Evolutionary conservation across 2,888 invertebrate species (phyloP).

Genomic region (Eupithecia subfuscata): DNA sequence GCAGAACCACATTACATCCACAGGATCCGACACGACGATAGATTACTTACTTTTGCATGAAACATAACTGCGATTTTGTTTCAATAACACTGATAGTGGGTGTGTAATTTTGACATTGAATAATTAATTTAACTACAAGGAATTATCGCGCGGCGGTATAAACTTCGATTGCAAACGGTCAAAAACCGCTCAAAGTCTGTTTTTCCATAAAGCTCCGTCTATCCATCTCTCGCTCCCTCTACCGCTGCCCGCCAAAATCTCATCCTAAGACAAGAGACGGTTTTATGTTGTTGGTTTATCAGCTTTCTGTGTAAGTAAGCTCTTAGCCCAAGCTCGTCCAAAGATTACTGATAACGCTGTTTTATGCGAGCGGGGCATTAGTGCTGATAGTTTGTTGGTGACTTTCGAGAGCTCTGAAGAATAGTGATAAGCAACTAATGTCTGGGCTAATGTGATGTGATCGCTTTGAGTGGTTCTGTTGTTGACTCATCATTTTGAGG

Average conservation of each 20-base stretch:
- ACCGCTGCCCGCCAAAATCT: not conserved
- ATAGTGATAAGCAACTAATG: slow-evolving; percentile 15
- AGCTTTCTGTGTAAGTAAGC: slow-evolving; percentile 13
- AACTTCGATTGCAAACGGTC: not conserved
- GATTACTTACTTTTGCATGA: not conserved
- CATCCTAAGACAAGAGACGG: not conserved
- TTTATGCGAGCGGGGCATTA: slow-evolving; percentile 30
- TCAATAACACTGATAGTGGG: not conserved
- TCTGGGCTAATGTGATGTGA: not conserved
- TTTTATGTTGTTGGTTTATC: not conserved
- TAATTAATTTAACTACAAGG: not conserved
- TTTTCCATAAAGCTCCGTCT: not conserved
- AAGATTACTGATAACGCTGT: slow-evolving; percentile 34
- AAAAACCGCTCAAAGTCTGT: not conserved
- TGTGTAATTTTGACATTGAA: not conserved
- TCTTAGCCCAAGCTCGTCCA: slow-evolving; percentile 16
- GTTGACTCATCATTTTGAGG: not conserved
- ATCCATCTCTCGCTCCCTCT: not conserved
- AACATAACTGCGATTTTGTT: not conserved
- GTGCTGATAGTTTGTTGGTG: slow-evolving; percentile 29
- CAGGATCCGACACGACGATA: not conserved
- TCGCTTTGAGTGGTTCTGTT: not conserved
- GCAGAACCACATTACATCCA: not conserved
- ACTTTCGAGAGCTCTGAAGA: slow-evolving; percentile 16
- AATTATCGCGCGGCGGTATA: not conserved